Evolutionary conservation across 2,888 invertebrate genomes (phyloP).

Genomic region (Tenodera sinensis): DNA sequence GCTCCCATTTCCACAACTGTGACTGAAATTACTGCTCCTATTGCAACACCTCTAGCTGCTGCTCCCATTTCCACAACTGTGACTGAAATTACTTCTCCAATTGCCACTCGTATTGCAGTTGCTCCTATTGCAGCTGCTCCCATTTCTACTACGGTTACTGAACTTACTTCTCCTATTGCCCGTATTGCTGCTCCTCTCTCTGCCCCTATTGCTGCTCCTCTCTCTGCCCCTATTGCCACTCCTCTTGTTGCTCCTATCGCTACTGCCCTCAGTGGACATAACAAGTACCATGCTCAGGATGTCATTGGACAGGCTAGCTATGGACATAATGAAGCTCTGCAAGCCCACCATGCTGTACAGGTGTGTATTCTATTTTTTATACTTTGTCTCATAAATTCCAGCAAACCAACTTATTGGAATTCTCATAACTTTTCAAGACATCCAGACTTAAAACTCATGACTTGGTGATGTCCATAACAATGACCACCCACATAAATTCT

Average conservation of each 20-base stretch:
- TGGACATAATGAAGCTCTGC: constrained; percentile 35
- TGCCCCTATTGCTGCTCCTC: neutral
- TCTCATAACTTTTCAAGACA: too few relatives aligned
- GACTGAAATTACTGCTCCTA: neutral
- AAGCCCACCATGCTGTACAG: constrained; percentile 35
- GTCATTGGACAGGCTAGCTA: constrained; percentile 38
- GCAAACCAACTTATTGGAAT: too few relatives aligned
- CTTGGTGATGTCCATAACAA: too few relatives aligned
- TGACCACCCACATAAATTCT: too few relatives aligned
- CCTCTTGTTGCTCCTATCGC: neutral
- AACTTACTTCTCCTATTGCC: neutral
- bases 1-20: constrained; percentile 4
- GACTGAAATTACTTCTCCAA: neutral
- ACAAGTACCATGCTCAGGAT: constrained; percentile 36
- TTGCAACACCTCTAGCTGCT: constrained; percentile 1
- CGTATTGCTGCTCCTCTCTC: neutral
- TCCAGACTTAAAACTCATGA: too few relatives aligned
- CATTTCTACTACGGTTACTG: constrained; percentile 10
- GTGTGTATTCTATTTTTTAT: neutral
- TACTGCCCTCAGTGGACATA: constrained; percentile 2
- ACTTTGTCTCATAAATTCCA: too few relatives aligned
- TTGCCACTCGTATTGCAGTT: neutral
- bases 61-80: constrained; percentile 4
- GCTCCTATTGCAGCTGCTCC: neutral
- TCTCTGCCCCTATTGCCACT: neutral